A percentile compares a stretch with the other conserved stretches of the same genome.
phyloP scores from a whole-genome alignment of 2,113 vertebrate genomes.

The Pandion haliaetus region DNA sequence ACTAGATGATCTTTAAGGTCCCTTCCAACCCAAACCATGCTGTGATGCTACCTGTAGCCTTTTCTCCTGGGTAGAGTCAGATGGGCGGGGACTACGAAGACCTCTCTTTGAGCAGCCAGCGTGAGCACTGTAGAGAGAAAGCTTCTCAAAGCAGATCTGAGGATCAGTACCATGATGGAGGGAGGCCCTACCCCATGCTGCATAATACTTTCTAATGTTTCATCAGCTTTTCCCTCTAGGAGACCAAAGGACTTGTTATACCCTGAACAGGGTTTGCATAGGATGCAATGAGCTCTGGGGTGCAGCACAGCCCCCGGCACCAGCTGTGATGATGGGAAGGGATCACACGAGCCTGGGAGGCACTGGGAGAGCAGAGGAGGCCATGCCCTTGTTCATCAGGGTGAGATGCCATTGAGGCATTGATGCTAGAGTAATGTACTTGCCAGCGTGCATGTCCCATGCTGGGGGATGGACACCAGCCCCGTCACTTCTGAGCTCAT shows the following conservation, averaged over 20 bases:
- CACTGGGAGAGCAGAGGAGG: neutral
- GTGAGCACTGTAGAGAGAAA: neutral
- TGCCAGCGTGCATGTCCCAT: neutral
- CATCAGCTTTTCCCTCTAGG: neutral
- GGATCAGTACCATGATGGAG: neutral
- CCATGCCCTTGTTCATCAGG: no score
- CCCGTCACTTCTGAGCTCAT: neutral
- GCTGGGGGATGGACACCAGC: neutral
- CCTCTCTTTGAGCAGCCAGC: neutral
- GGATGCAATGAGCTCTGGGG: neutral
- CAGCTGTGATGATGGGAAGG: neutral
- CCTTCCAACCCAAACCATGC: neutral
- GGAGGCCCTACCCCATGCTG: no score
- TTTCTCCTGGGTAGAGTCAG: neutral
- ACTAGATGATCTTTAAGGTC: rapidly evolving
- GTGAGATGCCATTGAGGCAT: neutral
- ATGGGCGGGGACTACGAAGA: neutral
- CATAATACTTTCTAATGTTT: neutral
- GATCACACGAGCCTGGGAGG: neutral
- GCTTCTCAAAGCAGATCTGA: neutral
- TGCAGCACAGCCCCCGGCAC: no score
- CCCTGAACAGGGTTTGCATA: neutral
- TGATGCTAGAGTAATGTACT: neutral
- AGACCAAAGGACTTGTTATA: neutral
- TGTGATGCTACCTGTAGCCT: neutral